Conservation (phyloP, 2,797 vertebrate genomes). For the Lateolabrax maculatus region DNA sequence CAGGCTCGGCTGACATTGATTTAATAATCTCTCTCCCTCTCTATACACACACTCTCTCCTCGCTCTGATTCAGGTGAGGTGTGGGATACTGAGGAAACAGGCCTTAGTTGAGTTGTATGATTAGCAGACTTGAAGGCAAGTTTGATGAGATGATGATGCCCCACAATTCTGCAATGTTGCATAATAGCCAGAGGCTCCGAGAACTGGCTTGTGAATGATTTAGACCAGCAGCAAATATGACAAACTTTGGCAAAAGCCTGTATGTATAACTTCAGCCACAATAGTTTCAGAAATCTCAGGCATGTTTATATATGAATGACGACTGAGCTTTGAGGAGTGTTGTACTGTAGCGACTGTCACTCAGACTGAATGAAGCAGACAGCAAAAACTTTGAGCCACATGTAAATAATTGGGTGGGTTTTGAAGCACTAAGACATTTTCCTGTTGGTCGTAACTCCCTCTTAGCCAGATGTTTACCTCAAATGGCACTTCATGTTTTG, state of each 20-base stretch:
- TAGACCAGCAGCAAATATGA: constrained; percentile 15
- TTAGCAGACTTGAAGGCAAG: constrained; percentile 31
- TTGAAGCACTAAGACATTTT: neutral
- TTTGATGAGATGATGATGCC: constrained; percentile 32
- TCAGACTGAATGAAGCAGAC: constrained; percentile 25
- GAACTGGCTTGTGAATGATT: constrained; percentile 57
- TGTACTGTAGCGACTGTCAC: constrained; percentile 30
- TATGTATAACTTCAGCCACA: constrained; percentile 20
- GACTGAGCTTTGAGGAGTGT: constrained; percentile 34
- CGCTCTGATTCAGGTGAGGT: constrained; percentile 1
- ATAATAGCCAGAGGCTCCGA: constrained; percentile 28
- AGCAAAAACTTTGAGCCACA: constrained; percentile 24
- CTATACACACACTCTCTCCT: neutral
- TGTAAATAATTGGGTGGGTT: constrained; percentile 48
- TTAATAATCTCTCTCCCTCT: constrained; percentile 33
- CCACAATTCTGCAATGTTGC: constrained; percentile 27
- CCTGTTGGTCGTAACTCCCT: constrained; percentile 17
- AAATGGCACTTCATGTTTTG: constrained; percentile 30
- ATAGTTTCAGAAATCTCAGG: constrained; percentile 32
- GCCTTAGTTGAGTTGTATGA: constrained; percentile 59
- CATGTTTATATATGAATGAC: constrained; percentile 32
- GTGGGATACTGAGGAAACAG: neutral
- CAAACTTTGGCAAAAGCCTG: constrained; percentile 37
- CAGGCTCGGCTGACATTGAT: constrained; percentile 26
- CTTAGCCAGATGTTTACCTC: constrained; percentile 51